A percentile compares a stretch with the other conserved stretches of the same genome.
These are phyloP conservation scores for Petrocephalus schoutedeni DNA, from an alignment of 2,797 vertebrate species.

Conservation along the genomic window DNA sequence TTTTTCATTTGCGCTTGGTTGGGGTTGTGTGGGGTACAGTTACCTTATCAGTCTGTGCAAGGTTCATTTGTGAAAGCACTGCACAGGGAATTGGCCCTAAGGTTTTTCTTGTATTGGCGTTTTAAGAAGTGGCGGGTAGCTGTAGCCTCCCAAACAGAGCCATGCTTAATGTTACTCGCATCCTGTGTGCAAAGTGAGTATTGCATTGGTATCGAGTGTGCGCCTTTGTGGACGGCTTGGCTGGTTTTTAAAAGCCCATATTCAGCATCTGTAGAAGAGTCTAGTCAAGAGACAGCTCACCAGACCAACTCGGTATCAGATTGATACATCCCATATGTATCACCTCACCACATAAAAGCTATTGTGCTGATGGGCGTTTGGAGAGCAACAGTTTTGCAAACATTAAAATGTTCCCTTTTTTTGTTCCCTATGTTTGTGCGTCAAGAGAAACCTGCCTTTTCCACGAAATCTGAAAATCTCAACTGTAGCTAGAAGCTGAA, in stretches of 20 bases:
- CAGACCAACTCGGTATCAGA: background rate
- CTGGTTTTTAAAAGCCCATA: background rate
- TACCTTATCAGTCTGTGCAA: constrained; percentile 7
- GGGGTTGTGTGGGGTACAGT: background rate
- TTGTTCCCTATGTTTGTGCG: background rate
- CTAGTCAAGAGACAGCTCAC: background rate
- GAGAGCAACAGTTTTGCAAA: background rate
- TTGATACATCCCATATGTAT: background rate
- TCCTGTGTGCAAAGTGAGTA: background rate
- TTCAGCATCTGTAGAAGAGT: background rate
- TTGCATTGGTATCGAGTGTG: background rate
- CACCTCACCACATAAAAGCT: background rate
- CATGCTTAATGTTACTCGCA: background rate
- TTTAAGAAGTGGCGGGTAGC: background rate
- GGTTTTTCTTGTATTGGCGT: background rate
- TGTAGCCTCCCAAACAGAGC: background rate
- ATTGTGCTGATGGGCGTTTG: background rate
- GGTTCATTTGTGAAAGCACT: constrained; percentile 11
- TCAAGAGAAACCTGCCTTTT: background rate
- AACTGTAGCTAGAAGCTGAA: background rate
- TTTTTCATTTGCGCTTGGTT: constrained; percentile 1
- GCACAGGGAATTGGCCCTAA: background rate
- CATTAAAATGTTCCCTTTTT: background rate
- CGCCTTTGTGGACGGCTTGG: background rate
- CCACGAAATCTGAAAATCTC: background rate